phyloP scores from a whole-genome alignment of 2,888 invertebrate genomes.

The Urechis unicinctus region DNA sequence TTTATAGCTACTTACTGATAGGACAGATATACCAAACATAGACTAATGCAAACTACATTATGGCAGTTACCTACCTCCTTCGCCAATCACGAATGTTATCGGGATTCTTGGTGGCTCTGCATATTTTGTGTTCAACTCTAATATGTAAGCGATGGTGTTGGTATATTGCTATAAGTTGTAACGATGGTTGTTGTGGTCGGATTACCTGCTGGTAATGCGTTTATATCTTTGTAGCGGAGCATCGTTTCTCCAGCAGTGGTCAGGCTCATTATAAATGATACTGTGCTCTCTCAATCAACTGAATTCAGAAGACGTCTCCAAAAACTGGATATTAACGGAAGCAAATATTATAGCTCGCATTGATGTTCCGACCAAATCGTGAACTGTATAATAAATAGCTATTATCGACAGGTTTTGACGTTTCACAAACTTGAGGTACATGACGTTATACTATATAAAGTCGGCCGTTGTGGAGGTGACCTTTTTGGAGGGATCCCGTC shows the following conservation, averaged over 20 bases:
- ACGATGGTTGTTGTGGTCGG: conserved; percentile 23
- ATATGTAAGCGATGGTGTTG: conserved; percentile 23
- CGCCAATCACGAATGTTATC: conserved; percentile 19
- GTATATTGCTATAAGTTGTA: conserved; percentile 27
- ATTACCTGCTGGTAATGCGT: conserved; percentile 10
- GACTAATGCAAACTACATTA: background rate
- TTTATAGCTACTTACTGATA: too few species aligned
- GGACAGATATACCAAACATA: too few species aligned
- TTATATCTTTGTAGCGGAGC: background rate
- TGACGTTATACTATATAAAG: conserved; percentile 23
- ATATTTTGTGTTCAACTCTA: conserved; percentile 23
- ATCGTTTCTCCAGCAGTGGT: conserved; percentile 14
- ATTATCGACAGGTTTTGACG: too few species aligned
- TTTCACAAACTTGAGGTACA: too few species aligned
- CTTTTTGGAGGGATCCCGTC: conserved; percentile 19
- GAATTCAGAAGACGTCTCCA: conserved; percentile 17
- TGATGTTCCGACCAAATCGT: too few species aligned
- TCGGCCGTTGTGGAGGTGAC: conserved; percentile 21
- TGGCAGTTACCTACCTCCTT: conserved; percentile 27
- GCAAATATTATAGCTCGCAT: too few species aligned
- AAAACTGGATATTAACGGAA: conserved; percentile 22
- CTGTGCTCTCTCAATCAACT: conserved; percentile 20
- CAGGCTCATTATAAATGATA: conserved; percentile 22
- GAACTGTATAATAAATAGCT: too few species aligned
- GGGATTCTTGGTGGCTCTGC: conserved; percentile 19